Percentiles rank a stretch among this genome's conserved stretches.
These are phyloP conservation scores for Archilochus colubris DNA, from an alignment of 2,113 vertebrate species.

Conservation along the genomic window DNA sequence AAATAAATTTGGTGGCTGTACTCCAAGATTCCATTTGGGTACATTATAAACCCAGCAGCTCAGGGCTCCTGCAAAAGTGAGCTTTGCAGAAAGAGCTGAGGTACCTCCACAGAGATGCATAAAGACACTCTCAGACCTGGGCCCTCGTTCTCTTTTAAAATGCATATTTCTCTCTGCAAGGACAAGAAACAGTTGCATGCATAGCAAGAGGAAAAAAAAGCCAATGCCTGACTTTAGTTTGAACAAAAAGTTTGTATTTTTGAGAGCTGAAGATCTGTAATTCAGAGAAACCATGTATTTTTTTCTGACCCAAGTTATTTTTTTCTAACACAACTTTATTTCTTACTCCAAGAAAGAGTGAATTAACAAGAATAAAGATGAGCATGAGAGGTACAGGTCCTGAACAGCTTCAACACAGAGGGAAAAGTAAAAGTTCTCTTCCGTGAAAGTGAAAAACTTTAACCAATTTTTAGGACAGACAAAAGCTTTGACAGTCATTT, in stretches of 20 bases:
- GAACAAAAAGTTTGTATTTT: neutral
- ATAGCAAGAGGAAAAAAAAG: neutral
- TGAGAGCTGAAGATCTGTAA: neutral
- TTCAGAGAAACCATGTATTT: neutral
- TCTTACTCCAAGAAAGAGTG: neutral
- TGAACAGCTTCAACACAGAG: neutral
- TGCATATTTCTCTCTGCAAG: neutral
- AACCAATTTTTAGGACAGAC: neutral
- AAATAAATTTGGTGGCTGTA: neutral
- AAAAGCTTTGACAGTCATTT: neutral
- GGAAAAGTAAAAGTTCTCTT: neutral
- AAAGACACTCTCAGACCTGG: neutral
- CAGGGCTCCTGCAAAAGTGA: neutral
- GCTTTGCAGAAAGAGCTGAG: neutral
- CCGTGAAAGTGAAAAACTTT: neutral
- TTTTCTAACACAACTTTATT: neutral
- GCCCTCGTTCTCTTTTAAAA: neutral
- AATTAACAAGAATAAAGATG: neutral
- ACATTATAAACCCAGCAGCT: neutral
- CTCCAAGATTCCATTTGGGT: neutral
- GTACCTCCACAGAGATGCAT: neutral
- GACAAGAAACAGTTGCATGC: neutral
- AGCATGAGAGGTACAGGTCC: fast-evolving
- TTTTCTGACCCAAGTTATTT: neutral
- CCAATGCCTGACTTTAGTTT: neutral